These are phyloP conservation scores for Phataginus tricuspis DNA, from an alignment of 2,797 vertebrate species.

Conservation along the genomic window DNA sequence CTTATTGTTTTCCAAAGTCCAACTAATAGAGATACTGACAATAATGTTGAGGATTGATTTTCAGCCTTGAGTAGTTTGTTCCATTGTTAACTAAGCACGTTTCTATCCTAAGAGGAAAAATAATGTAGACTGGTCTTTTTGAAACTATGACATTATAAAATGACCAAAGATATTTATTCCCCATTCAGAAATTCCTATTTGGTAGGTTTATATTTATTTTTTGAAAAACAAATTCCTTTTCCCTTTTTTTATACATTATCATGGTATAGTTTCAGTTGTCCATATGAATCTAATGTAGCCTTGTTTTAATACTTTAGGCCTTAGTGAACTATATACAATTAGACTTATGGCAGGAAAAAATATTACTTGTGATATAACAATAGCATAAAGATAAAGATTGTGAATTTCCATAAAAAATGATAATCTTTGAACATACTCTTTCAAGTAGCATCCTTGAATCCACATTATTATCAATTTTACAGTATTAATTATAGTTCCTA, in stretches of 20 bases:
- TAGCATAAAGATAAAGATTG: not conserved
- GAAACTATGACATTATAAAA: slow-evolving; percentile 1
- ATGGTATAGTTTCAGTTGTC: not conserved
- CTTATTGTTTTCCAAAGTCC: slow-evolving; percentile 26
- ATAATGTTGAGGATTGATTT: not conserved
- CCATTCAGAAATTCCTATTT: slow-evolving; percentile 31
- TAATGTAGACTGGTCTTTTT: not conserved
- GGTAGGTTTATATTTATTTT: not conserved
- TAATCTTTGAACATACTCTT: not conserved
- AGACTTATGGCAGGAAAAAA: not conserved
- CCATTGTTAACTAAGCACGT: not conserved
- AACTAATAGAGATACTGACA: not conserved
- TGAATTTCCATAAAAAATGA: not conserved
- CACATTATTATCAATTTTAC: not conserved
- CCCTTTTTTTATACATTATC: not conserved
- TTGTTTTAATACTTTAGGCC: not conserved
- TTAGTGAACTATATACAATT: not conserved
- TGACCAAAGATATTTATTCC: not conserved
- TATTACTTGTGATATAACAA: not conserved
- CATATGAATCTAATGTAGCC: not conserved
- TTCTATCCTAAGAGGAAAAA: not conserved
- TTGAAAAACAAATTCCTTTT: not conserved
- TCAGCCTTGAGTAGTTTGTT: not conserved
- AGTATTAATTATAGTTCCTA: not conserved
- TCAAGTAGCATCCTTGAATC: not conserved